phyloP scores from a whole-genome alignment of 2,797 vertebrate species.

The Poecilia wingei region DNA sequence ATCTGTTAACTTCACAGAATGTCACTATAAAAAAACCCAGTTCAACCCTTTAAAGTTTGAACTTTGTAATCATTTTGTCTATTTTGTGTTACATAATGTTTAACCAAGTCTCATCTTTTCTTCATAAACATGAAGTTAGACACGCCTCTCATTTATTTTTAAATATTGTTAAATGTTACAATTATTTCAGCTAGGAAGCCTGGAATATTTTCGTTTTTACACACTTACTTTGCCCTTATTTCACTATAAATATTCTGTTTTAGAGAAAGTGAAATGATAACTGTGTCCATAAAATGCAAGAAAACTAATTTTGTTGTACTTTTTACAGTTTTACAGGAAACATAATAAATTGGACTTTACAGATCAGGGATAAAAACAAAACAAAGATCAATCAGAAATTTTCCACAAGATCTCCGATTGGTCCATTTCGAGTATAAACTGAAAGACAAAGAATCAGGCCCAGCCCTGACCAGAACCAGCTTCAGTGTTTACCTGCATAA shows the following conservation, averaged over 20 bases:
- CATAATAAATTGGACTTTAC: neutral
- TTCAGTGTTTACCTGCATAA: constrained; percentile 90
- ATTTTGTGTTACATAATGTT: neutral
- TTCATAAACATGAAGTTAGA: neutral
- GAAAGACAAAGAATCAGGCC: neutral
- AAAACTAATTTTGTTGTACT: neutral
- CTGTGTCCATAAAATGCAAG: neutral
- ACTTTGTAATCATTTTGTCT: neutral
- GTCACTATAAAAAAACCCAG: neutral
- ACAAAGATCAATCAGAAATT: neutral
- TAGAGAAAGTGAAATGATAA: neutral
- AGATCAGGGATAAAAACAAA: neutral
- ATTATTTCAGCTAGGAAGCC: neutral
- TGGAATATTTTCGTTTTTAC: neutral
- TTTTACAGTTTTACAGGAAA: neutral
- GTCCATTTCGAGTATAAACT: neutral
- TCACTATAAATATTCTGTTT: neutral
- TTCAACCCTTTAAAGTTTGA: neutral
- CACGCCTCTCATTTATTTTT: neutral
- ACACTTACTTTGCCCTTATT: neutral
- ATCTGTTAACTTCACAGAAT: neutral
- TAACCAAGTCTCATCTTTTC: neutral
- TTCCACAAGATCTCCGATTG: neutral
- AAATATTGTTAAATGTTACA: neutral
- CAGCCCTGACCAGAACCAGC: neutral